These are phyloP conservation scores for Hormaphis cornu DNA, from an alignment of 1,140 invertebrate genomes.

Conservation along the genomic window DNA sequence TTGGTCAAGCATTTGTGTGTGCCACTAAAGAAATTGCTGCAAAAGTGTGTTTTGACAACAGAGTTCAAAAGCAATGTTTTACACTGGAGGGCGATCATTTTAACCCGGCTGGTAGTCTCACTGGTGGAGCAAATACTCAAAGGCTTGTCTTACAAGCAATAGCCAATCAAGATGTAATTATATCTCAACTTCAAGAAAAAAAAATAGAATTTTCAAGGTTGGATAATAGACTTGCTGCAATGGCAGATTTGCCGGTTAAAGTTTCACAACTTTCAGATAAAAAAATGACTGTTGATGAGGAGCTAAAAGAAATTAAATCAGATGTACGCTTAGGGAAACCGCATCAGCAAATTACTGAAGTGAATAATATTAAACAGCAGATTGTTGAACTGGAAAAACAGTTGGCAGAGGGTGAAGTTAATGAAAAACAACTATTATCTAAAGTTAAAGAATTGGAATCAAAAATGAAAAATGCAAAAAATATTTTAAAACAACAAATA, in stretches of 20 bases:
- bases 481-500: constrained; percentile 19
- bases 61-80: constrained; percentile 67
- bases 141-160: neutral
- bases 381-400: neutral
- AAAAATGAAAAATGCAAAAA: constrained; percentile 24
- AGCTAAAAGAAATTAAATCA: constrained; percentile 6
- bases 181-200: neutral
- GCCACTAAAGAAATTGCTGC: constrained; percentile 69
- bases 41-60: constrained; percentile 64
- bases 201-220: neutral
- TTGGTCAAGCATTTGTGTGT: constrained; percentile 79
- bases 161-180: constrained; percentile 14
- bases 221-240: neutral
- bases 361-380: constrained; percentile 17
- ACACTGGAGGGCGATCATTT: constrained; percentile 87
- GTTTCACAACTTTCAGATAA: neutral
- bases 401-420: neutral
- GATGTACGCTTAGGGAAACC: constrained; percentile 25
- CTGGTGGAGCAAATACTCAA: constrained; percentile 49
- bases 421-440: constrained; percentile 10
- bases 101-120: constrained; percentile 78
- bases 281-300: neutral
- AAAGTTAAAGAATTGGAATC: constrained; percentile 22
- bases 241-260: neutral
- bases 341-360: constrained; percentile 29